Conservation (phyloP, 1,140 invertebrate species). For the Polypedilum vanderplanki region DNA sequence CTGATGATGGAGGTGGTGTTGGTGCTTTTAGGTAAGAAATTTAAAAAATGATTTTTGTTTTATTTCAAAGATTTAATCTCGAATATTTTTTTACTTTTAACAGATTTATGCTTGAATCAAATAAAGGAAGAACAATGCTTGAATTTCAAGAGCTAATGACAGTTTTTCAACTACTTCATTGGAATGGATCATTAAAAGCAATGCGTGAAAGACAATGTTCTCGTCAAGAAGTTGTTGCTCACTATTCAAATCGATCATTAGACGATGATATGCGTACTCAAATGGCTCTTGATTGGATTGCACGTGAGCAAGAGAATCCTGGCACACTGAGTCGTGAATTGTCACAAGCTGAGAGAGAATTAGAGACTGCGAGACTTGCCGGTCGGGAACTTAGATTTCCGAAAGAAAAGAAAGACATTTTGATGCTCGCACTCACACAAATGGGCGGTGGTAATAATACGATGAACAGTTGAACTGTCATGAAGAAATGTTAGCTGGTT, state of each 20-base stretch:
- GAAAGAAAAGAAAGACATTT: conserved; percentile 92
- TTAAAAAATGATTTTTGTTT: no score
- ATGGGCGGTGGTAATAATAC: conserved; percentile 48
- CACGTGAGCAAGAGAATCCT: conserved; percentile 71
- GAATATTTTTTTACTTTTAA: background rate
- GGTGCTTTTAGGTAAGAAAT: conserved; percentile 76
- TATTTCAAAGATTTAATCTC: no score
- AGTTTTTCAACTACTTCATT: conserved; percentile 90
- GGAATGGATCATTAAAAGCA: conserved; percentile 90
- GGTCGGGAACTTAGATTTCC: conserved; percentile 87
- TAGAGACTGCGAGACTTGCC: conserved; percentile 81
- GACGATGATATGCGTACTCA: conserved; percentile 94
- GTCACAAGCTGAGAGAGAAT: conserved; percentile 74
- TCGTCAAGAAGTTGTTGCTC: conserved; percentile 89
- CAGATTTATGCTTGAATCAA: conserved; percentile 86
- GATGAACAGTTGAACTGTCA: conserved; percentile 38
- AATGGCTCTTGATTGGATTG: conserved; percentile 95
- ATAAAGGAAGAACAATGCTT: conserved; percentile 87
- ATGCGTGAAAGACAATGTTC: conserved; percentile 90
- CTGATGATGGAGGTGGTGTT: conserved; percentile 79
- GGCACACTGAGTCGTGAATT: conserved; percentile 76
- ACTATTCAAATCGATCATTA: conserved; percentile 81
- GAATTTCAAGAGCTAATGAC: conserved; percentile 97
- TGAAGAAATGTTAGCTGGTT: no score
- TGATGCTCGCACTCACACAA: conserved; percentile 78